Conservation (phyloP, 2,113 vertebrate species). For the Phylloscopus whistleri region DNA sequence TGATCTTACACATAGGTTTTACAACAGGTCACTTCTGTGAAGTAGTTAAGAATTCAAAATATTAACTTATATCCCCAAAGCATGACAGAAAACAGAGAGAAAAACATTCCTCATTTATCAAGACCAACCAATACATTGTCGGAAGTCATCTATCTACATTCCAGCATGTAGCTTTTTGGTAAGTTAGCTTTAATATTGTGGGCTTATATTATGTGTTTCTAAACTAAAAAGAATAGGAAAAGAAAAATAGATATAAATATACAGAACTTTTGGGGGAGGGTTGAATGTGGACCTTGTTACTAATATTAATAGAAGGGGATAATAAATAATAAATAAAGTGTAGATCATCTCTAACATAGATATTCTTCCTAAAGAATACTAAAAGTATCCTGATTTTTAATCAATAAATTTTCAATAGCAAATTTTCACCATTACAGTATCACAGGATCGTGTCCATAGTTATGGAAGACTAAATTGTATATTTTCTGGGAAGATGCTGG, state of each 20-base stretch:
- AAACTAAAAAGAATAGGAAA: neutral
- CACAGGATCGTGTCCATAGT: neutral
- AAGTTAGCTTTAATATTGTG: neutral
- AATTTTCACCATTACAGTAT: neutral
- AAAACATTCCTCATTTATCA: neutral
- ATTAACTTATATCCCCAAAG: neutral
- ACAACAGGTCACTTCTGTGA: neutral
- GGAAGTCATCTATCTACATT: neutral
- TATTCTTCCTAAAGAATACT: neutral
- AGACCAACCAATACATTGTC: neutral
- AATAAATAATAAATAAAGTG: neutral
- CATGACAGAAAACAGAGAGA: neutral
- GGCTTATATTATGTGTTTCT: neutral
- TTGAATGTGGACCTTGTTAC: neutral
- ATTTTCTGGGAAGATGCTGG: neutral
- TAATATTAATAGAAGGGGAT: neutral
- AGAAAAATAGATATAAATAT: neutral
- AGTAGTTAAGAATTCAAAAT: neutral
- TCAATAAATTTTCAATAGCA: neutral
- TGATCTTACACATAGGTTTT: neutral
- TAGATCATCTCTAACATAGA: neutral
- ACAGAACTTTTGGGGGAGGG: fast-evolving
- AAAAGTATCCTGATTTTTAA: neutral
- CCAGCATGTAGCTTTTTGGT: neutral
- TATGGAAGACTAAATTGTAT: neutral